Conservation (phyloP, 2,113 vertebrate genomes). For the Ia io region DNA sequence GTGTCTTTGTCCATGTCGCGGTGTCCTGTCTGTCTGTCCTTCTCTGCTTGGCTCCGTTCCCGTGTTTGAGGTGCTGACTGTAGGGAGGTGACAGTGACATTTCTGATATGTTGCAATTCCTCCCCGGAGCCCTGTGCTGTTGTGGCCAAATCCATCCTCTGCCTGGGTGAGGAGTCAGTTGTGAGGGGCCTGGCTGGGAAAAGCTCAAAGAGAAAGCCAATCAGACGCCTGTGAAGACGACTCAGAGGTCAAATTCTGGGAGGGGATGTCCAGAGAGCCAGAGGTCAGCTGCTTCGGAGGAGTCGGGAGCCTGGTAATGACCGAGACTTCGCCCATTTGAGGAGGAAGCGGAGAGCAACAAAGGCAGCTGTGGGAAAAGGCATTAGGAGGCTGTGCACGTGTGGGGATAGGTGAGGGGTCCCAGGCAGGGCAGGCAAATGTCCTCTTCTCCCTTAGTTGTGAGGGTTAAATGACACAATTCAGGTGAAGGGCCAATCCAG, state of each 20-base stretch:
- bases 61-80: not conserved
- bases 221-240: not conserved
- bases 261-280: not conserved
- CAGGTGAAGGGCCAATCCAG: not conserved
- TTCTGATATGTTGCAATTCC: not conserved
- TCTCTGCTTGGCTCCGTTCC: not conserved
- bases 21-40: not conserved
- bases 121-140: not conserved
- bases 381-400: rapidly evolving
- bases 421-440: not conserved
- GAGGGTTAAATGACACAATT: not conserved
- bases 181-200: not conserved
- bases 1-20: not conserved
- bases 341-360: not conserved
- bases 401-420: not conserved
- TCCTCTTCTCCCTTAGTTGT: not conserved
- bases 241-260: not conserved
- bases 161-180: not conserved
- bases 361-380: not conserved
- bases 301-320: rapidly evolving
- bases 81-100: not conserved
- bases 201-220: not conserved
- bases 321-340: rapidly evolving
- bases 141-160: not conserved
- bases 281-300: not conserved